These are phyloP conservation scores for Cossypha heuglini DNA, from an alignment of 2,797 vertebrate species.

Conservation along the genomic window DNA sequence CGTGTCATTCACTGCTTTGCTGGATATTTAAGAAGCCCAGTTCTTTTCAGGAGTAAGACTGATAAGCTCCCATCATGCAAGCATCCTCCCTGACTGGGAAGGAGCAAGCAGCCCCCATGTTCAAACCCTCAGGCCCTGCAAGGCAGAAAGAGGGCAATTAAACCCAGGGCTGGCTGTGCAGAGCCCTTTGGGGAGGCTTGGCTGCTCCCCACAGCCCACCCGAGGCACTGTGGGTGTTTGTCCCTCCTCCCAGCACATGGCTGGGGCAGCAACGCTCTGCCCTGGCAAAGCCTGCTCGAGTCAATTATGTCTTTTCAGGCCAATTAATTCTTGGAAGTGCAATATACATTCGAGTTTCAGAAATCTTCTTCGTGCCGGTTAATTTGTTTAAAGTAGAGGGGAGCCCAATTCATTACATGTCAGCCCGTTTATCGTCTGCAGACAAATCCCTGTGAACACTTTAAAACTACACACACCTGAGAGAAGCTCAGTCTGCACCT, in stretches of 20 bases:
- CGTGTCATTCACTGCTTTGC: background rate
- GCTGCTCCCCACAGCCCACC: background rate
- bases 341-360: background rate
- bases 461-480: background rate
- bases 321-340: slow-evolving; percentile 2
- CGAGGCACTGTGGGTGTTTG: background rate
- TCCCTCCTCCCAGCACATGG: background rate
- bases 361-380: background rate
- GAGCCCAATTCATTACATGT: background rate
- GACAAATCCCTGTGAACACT: background rate
- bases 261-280: background rate
- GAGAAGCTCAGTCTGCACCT: background rate
- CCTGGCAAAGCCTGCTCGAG: background rate
- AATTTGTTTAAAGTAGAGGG: slow-evolving; percentile 51
- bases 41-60: background rate
- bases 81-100: background rate
- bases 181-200: background rate
- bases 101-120: fast-evolving
- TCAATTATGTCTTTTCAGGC: slow-evolving; percentile 3
- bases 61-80: fast-evolving
- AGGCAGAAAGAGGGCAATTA: background rate
- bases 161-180: background rate
- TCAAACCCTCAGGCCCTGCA: background rate
- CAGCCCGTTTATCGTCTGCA: background rate
- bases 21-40: background rate